phyloP scores from a whole-genome alignment of 2,888 invertebrate genomes.

The Ophion ventricosus region DNA sequence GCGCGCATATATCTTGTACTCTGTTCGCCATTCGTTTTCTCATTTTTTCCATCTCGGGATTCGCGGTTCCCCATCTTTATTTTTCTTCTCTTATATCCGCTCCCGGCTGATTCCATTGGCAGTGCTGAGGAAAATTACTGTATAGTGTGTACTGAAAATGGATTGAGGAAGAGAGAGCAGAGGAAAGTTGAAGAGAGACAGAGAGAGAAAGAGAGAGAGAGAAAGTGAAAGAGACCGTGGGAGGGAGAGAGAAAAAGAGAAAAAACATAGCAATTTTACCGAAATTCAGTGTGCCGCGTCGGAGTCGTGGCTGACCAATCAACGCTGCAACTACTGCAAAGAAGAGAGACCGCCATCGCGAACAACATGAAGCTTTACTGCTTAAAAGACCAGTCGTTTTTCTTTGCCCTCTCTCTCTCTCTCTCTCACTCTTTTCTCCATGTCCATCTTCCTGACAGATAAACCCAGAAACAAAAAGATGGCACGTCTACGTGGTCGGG shows the following conservation, averaged over 20 bases:
- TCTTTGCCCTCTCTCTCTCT: neutral
- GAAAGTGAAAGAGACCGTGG: neutral
- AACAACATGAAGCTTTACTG: constrained; percentile 14
- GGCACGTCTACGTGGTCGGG: neutral
- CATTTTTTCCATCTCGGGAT: constrained; percentile 13
- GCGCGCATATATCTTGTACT: constrained; percentile 35
- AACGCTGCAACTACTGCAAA: constrained; percentile 62
- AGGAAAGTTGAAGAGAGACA: neutral
- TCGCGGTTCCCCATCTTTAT: constrained; percentile 37
- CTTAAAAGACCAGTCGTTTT: neutral
- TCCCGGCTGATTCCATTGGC: constrained; percentile 48
- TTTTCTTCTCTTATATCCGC: constrained; percentile 44
- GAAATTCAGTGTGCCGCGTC: constrained; percentile 28
- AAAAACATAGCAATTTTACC: constrained; percentile 43
- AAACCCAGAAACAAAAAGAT: constrained; percentile 30
- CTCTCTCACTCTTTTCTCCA: neutral
- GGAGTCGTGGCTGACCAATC: constrained; percentile 63
- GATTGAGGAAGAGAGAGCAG: neutral
- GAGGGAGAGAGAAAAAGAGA: neutral
- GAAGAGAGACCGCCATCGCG: constrained; percentile 38
- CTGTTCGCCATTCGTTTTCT: constrained; percentile 38
- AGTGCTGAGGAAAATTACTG: constrained; percentile 50
- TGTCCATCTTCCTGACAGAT: constrained; percentile 30
- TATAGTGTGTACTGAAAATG: constrained; percentile 40
- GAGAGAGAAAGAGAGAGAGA: neutral